Evolutionary conservation across 2,113 vertebrate species (phyloP), one percentile per base, ranked within the genome.

Genomic region (Corythaeola cristata): DNA sequence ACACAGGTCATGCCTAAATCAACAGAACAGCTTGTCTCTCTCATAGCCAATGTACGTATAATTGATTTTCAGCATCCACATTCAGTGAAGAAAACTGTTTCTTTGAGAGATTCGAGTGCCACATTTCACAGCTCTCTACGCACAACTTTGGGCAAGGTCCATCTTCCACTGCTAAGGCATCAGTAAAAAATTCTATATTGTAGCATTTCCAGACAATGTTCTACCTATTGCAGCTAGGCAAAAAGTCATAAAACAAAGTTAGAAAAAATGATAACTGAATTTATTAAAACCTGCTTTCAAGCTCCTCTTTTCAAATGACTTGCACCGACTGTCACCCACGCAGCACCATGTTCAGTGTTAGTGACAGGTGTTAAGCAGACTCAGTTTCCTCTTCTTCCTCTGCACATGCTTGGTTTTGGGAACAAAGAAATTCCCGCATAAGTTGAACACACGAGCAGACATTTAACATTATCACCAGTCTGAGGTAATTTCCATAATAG

Each of bases 1-100:
- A 95, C 85, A 96, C 76, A 96, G 96, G 97, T 97, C 96, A 97
- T 88, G 89, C 93, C 96, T 97, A 97, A 97, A 96, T 95, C 97
- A 96, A 90, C 91, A 95, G 94, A 97, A 97, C 96, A 97, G 95
- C 95, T 97, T 97, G 96, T 96, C 74, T 97, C 87, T 93, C 96
- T 95, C 95, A 94, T 69, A 96, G 92, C 89, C 94, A 96, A 95
- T 95, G 88, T 96, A 97, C 95, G 93, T 91, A 95, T 96, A 97
- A 97, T 96, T 97, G 95, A 97, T 97, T 97, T 97, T 92, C 88
- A 92, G 84, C 73, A 95, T 93, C 79, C 92, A 95, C 77, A 85
- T 76, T 95, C 92, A 95, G 82, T 80, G 89, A 96, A 84, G 69
- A 94, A 90, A 89, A 67, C 2, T 8, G 32, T 58, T 86, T 88